Evolutionary conservation across 1,140 invertebrate genomes (phyloP).

Genomic region (Drosophila biarmipes): DNA sequence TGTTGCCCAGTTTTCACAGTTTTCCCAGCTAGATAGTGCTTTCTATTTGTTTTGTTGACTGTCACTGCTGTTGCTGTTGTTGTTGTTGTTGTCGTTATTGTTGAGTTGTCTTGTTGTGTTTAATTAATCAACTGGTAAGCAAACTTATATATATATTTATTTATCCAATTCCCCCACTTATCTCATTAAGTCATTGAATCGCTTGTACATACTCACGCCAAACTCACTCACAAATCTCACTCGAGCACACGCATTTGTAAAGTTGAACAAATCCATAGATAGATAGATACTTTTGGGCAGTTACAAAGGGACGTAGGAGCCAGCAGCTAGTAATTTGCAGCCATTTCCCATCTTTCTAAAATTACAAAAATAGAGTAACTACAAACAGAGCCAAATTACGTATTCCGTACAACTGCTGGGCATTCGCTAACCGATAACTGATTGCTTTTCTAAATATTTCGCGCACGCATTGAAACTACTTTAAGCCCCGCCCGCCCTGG

Average conservation of each 20-base stretch:
- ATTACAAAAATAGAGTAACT: not conserved
- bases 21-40: constrained; percentile 3
- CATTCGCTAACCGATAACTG: constrained; percentile 44
- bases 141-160: constrained; percentile 72
- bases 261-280: constrained; percentile 24
- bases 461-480: constrained; percentile 74
- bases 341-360: not conserved
- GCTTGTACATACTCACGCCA: constrained; percentile 72
- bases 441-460: constrained; percentile 64
- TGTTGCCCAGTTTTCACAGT: not conserved
- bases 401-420: constrained; percentile 17
- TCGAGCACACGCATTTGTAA: constrained; percentile 34
- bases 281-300: constrained; percentile 41
- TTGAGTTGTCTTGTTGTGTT: constrained; percentile 76
- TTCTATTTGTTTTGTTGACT: constrained; percentile 60
- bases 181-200: constrained; percentile 72
- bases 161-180: constrained; percentile 43
- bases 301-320: constrained; percentile 1
- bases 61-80: constrained; percentile 55
- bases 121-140: constrained; percentile 80
- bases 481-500: constrained; percentile 12
- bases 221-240: constrained; percentile 16
- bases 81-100: constrained; percentile 62
- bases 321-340: constrained; percentile 1
- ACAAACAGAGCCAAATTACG: constrained; percentile 12